Evolutionary conservation across 2,888 invertebrate species (phyloP).

Genomic region (Epinotia nisella): DNA sequence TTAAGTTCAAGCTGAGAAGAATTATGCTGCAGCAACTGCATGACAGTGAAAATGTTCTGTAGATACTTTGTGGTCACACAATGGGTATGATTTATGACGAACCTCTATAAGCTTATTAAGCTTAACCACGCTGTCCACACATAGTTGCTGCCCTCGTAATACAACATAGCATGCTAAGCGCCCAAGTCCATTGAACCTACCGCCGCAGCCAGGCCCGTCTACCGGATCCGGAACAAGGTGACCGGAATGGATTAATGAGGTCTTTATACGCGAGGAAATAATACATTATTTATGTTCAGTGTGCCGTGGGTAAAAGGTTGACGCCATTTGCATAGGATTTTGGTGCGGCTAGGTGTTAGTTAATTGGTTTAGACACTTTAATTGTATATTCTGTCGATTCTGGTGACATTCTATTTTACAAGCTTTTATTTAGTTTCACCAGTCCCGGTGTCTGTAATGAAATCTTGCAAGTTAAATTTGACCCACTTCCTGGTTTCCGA

Average conservation of each 20-base stretch:
- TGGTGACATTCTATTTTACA: too few species aligned
- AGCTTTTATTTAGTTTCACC: too few species aligned
- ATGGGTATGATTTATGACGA: not conserved
- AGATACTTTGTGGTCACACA: not conserved
- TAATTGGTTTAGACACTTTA: constrained; percentile 38
- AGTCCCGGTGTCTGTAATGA: too few species aligned
- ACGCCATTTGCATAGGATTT: constrained; percentile 36
- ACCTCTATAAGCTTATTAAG: not conserved
- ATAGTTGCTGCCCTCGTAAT: constrained; percentile 25
- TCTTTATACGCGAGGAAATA: constrained; percentile 28
- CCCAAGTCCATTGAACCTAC: constrained; percentile 55
- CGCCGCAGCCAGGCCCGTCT: constrained; percentile 12
- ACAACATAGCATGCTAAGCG: constrained; percentile 28
- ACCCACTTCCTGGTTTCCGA: too few species aligned
- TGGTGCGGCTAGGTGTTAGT: constrained; percentile 33
- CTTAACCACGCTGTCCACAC: not conserved
- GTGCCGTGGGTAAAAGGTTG: constrained; percentile 33
- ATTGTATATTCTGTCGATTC: constrained; percentile 31
- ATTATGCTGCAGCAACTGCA: too few species aligned
- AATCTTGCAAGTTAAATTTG: too few species aligned
- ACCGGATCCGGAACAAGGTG: constrained; percentile 48
- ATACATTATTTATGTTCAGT: constrained; percentile 38
- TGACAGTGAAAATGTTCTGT: not conserved
- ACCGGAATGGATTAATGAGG: constrained; percentile 39
- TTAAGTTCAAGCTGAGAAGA: too few species aligned